These are phyloP conservation scores for Abrostola triplasia DNA, from an alignment of 2,888 invertebrate genomes.

Conservation along the genomic window DNA sequence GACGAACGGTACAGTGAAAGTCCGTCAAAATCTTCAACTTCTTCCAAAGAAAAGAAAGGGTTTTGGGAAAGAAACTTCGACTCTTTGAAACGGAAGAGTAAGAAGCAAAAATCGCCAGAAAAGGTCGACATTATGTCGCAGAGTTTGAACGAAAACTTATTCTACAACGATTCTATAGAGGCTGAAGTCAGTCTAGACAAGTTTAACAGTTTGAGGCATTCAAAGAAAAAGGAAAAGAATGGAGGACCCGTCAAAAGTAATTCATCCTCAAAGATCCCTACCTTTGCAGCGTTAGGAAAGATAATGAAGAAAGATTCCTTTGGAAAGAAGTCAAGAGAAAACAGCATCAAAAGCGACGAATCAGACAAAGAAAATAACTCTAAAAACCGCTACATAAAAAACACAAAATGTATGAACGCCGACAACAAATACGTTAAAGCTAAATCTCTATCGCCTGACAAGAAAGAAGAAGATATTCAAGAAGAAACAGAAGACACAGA, in stretches of 20 bases:
- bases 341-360: constrained; percentile 67
- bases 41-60: constrained; percentile 85
- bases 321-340: constrained; percentile 74
- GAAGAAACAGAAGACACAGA: constrained; percentile 68
- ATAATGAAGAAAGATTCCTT: constrained; percentile 86
- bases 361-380: constrained; percentile 59
- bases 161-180: constrained; percentile 85
- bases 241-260: constrained; percentile 77
- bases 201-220: constrained; percentile 81
- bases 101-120: constrained; percentile 77
- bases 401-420: constrained; percentile 68
- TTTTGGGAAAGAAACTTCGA: constrained; percentile 88
- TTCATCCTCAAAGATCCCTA: constrained; percentile 85
- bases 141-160: constrained; percentile 86
- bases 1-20: constrained; percentile 74
- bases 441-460: constrained; percentile 80
- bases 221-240: constrained; percentile 79
- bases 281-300: constrained; percentile 84
- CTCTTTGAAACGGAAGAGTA: constrained; percentile 83
- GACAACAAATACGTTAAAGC: constrained; percentile 85
- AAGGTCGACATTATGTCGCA: constrained; percentile 86
- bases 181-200: constrained; percentile 77
- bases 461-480: constrained; percentile 70
- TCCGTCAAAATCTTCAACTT: constrained; percentile 80
- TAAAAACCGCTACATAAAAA: constrained; percentile 82